Base-by-base conservation (phyloP, 1,140 invertebrate species). In the Cyclargus thomasi region DNA sequence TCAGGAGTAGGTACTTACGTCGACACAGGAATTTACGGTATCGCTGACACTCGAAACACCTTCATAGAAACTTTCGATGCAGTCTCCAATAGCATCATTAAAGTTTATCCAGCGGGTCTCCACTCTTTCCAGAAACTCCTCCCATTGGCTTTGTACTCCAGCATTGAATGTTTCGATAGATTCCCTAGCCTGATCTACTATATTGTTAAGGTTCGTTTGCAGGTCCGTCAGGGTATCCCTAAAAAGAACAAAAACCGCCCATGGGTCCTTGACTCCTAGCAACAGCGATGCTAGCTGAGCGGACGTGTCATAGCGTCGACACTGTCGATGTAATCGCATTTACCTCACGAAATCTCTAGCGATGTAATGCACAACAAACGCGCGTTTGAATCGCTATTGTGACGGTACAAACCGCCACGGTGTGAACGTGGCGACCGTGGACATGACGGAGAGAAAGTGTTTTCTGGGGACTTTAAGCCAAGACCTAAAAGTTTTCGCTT, bases 181-280 rank as follows among this genome's bases (percentile, higher is more conserved):
- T 10, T 11, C 35, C 6, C 11, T 57, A 14, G 65, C 53, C 57
- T 66, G 53, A 2, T 66, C 53, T n/a, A 17, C 65, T 18, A 53
- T 23, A 66, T 66, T 59, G 57, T 17, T 23, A 14, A 66, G 23
- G 17, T 59, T 66, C 1, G 10, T 55, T 18, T 57, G 17, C 8
- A 66, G 20, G 8, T 66, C 55, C 17, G 11, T 29, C n/a, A 59
- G 0, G 2, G 14, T 47, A 1, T 3, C 10, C 14, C 39, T 47
- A 47, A 47, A 47, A 47, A 47, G 6, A 11, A 47, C 39, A 47
- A 47, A 16, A 47, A 47, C 29, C 1, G 29, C 0, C 1, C 0
- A 29, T 29, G 8, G 29, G 29, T 29, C n/a, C n/a, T n/a, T n/a
- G n/a, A 29, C 23, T 3, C 2, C 23, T 7, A 29, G 8, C 29